Evolutionary conservation across 2,888 invertebrate species (phyloP).

Genomic region (Drosophila neotestacea): DNA sequence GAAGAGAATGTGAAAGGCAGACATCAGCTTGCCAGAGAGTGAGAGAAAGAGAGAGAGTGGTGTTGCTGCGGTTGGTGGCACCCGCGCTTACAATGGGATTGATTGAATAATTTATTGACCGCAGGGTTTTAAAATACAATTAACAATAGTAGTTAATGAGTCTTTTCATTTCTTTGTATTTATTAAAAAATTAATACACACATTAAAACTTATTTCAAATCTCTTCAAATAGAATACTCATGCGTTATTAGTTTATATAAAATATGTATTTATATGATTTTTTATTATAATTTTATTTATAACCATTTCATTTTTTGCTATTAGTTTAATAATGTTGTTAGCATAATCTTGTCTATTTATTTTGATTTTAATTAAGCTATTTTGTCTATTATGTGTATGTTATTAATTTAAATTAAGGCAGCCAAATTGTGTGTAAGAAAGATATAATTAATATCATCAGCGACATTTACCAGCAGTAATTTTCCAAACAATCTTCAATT

Average conservation of each 20-base stretch:
- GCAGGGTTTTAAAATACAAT: not conserved
- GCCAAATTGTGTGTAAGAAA: too few species aligned
- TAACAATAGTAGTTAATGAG: not conserved
- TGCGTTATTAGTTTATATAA: too few species aligned
- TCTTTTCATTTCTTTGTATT: too few species aligned
- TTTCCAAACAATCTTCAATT: too few species aligned
- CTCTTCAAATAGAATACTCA: too few species aligned
- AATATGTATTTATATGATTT: not conserved
- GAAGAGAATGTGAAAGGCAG: slow-evolving; percentile 12
- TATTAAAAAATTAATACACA: not conserved
- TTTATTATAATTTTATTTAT: not conserved
- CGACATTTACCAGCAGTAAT: too few species aligned
- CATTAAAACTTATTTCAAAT: not conserved
- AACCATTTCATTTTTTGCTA: not conserved
- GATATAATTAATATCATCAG: too few species aligned
- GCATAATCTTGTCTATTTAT: not conserved
- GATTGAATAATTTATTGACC: not conserved
- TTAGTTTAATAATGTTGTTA: too few species aligned
- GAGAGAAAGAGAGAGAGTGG: slow-evolving; percentile 2
- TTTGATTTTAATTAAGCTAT: too few species aligned
- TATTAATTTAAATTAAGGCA: too few species aligned
- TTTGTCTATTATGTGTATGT: too few species aligned
- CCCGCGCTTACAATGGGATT: slow-evolving; percentile 34
- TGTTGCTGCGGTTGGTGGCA: slow-evolving; percentile 16
- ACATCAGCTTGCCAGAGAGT: slow-evolving; percentile 1